phyloP scores from a whole-genome alignment of 1,140 invertebrate species.

The Acromyrmex charruanus region DNA sequence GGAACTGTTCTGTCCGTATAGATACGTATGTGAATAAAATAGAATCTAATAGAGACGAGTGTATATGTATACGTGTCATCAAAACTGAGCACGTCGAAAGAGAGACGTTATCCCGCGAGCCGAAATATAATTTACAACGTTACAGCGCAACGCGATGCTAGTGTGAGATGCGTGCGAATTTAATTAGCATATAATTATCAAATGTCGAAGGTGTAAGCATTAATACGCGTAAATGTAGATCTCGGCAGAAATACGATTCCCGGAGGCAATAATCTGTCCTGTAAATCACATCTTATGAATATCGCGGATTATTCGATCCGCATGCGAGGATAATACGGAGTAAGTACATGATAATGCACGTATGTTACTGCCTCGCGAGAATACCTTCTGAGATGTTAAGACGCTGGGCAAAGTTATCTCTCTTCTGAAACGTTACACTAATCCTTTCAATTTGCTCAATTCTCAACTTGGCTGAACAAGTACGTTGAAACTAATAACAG shows the following conservation, averaged over 20 bases:
- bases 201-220: slow-evolving; percentile 70
- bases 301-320: slow-evolving; percentile 57
- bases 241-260: slow-evolving; percentile 65
- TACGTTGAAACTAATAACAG: no score
- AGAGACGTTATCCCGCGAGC: slow-evolving; percentile 40
- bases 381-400: not conserved
- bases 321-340: slow-evolving; percentile 30
- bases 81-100: slow-evolving; percentile 24
- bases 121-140: slow-evolving; percentile 53
- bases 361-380: not conserved
- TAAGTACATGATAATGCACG: slow-evolving; percentile 27
- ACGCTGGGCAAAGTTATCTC: not conserved
- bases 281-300: slow-evolving; percentile 49
- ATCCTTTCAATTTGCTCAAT: no score
- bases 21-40: slow-evolving; percentile 4
- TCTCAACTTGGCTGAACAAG: no score
- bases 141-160: not conserved
- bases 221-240: slow-evolving; percentile 29
- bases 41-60: not conserved
- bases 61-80: not conserved
- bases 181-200: slow-evolving; percentile 76
- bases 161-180: slow-evolving; percentile 64
- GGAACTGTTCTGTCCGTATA: no score
- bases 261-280: slow-evolving; percentile 68
- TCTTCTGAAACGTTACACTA: not conserved